These are phyloP conservation scores for Limnephilus auricula DNA, from an alignment of 2,888 invertebrate species.

Conservation along the genomic window DNA sequence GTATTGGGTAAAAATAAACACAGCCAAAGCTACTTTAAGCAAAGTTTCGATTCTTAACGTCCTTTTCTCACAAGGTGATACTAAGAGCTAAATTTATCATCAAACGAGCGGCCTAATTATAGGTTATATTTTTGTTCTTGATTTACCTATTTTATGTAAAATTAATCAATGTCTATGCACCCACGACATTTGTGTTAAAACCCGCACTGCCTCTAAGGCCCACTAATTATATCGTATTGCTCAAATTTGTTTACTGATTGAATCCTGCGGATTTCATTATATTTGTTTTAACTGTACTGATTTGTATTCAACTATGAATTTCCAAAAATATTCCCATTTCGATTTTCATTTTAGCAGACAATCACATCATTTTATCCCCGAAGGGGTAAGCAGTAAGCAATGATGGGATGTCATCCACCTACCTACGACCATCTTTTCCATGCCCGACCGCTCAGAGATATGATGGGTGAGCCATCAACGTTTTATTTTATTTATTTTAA, in stretches of 20 bases:
- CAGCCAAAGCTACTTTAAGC: no score
- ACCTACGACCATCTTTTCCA: slow-evolving; percentile 43
- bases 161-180: not conserved
- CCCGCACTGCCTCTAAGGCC: not conserved
- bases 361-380: slow-evolving; percentile 33
- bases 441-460: slow-evolving; percentile 44
- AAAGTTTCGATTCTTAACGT: no score
- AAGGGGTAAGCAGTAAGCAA: slow-evolving; percentile 46
- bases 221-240: not conserved
- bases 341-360: slow-evolving; percentile 40
- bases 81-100: no score
- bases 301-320: not conserved
- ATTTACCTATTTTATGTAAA: no score
- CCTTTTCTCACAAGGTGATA: no score
- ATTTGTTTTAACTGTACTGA: not conserved
- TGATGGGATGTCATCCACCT: slow-evolving; percentile 47
- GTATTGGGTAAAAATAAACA: not conserved
- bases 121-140: no score
- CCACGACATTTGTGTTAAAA: not conserved
- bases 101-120: no score
- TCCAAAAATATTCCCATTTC: slow-evolving; percentile 34
- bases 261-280: not conserved
- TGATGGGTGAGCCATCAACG: slow-evolving; percentile 44
- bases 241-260: not conserved
- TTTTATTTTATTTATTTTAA: not conserved